These are phyloP conservation scores for Keiferia lycopersicella DNA, from an alignment of 2,888 invertebrate genomes.

Conservation along the genomic window DNA sequence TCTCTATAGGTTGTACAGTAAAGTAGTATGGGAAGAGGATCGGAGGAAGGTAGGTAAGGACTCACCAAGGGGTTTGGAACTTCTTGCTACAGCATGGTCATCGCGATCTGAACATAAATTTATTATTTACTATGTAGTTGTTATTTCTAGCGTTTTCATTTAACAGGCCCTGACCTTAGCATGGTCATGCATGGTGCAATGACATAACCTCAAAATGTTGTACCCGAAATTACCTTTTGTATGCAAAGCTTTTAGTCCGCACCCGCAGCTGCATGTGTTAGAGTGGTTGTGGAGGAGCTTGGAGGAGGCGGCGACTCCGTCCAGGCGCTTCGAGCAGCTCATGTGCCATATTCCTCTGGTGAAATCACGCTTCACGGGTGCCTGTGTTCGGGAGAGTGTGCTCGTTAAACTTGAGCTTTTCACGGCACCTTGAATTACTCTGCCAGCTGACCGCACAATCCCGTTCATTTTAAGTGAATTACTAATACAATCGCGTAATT, in stretches of 20 bases:
- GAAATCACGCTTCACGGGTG: conserved; percentile 83
- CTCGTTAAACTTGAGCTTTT: conserved; percentile 61
- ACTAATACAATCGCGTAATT: neutral
- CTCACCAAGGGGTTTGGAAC: conserved; percentile 69
- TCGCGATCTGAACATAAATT: conserved; percentile 40
- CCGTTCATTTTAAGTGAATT: conserved; percentile 83
- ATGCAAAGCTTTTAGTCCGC: conserved; percentile 83
- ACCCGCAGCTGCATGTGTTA: conserved; percentile 85
- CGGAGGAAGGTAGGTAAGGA: conserved; percentile 37
- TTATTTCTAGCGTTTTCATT: neutral
- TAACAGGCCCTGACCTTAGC: conserved; percentile 34
- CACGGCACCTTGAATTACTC: conserved; percentile 67
- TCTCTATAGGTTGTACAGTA: neutral
- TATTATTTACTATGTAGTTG: conserved; percentile 20
- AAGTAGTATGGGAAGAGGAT: conserved; percentile 32
- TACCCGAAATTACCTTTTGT: conserved; percentile 83
- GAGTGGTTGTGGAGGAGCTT: conserved; percentile 79
- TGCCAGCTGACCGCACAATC: conserved; percentile 83
- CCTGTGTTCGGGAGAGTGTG: conserved; percentile 62
- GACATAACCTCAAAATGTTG: conserved; percentile 62
- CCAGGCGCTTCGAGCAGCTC: conserved; percentile 74
- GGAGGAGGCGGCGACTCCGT: conserved; percentile 55
- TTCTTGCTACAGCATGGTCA: conserved; percentile 29
- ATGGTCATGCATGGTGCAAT: conserved; percentile 67
- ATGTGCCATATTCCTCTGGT: conserved; percentile 88